Percentiles rank a stretch among this genome's conserved stretches.
phyloP scores from a whole-genome alignment of 2,797 vertebrate species.

The Psittacula derbiana region DNA sequence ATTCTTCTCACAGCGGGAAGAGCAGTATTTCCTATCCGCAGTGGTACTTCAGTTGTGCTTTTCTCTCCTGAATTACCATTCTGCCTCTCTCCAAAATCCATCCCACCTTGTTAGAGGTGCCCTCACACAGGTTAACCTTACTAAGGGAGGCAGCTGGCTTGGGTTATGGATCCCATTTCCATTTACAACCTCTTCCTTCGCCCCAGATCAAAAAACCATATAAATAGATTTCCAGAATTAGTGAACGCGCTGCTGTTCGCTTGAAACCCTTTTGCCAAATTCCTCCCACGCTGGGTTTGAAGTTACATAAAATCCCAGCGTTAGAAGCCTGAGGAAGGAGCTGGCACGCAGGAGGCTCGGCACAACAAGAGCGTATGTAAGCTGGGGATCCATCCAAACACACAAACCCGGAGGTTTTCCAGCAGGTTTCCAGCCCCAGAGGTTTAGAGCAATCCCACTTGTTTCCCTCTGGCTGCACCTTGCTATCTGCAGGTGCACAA shows the following conservation, averaged over 20 bases:
- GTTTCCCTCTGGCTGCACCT: background rate
- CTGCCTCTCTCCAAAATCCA: accelerated
- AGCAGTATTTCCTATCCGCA: background rate
- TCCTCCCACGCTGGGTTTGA: background rate
- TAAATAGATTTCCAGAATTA: background rate
- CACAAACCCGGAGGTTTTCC: background rate
- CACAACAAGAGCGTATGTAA: background rate
- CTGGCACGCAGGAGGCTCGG: background rate
- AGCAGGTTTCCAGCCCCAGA: background rate
- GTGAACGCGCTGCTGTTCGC: background rate
- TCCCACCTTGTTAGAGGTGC: background rate
- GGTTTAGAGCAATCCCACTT: background rate
- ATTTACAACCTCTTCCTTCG: background rate
- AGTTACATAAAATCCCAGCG: background rate
- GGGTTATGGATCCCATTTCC: background rate
- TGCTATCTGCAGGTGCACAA: background rate
- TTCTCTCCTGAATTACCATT: background rate
- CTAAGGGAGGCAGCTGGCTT: background rate
- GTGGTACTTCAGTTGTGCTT: background rate
- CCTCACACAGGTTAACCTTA: background rate
- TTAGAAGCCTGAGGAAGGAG: background rate
- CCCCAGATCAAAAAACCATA: background rate
- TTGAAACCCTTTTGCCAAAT: background rate
- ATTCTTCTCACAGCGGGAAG: background rate
- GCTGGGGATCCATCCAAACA: background rate